Conservation (phyloP, 1,140 invertebrate species). For the Leptestheria dahalacensis region DNA sequence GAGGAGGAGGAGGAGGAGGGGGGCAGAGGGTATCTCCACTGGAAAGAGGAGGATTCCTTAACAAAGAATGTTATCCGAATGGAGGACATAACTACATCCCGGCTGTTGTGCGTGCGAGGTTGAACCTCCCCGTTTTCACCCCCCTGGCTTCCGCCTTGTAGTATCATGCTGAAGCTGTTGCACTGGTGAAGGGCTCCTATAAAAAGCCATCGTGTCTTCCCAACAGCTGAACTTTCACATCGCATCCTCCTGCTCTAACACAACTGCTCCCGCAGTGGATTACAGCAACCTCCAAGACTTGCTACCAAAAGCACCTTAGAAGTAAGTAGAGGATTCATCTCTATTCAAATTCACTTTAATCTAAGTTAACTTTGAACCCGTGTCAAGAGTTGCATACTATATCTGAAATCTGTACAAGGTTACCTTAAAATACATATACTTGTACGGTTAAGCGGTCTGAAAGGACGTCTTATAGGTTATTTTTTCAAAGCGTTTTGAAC, state of each 20-base stretch:
- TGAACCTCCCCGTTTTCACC: neutral
- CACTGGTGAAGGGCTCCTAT: neutral
- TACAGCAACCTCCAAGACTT: no score
- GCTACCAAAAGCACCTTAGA: neutral
- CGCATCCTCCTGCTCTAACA: neutral
- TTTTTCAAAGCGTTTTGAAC: no score
- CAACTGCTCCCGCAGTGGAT: neutral
- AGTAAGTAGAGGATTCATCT: no score
- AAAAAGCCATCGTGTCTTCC: neutral
- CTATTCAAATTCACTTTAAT: no score
- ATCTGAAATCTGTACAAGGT: no score
- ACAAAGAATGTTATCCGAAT: neutral
- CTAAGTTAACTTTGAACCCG: no score
- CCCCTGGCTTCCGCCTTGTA: neutral
- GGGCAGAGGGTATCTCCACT: neutral
- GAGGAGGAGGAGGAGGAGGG: no score
- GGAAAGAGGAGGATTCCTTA: neutral
- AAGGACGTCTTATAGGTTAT: no score
- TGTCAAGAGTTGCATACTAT: no score
- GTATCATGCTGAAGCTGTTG: neutral
- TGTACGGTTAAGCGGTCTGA: no score
- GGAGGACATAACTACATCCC: neutral
- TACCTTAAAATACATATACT: no score
- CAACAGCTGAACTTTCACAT: neutral
- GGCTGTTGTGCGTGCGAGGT: neutral